Conservation (phyloP, 2,113 vertebrate species). For the Ploceus nigricollis region DNA sequence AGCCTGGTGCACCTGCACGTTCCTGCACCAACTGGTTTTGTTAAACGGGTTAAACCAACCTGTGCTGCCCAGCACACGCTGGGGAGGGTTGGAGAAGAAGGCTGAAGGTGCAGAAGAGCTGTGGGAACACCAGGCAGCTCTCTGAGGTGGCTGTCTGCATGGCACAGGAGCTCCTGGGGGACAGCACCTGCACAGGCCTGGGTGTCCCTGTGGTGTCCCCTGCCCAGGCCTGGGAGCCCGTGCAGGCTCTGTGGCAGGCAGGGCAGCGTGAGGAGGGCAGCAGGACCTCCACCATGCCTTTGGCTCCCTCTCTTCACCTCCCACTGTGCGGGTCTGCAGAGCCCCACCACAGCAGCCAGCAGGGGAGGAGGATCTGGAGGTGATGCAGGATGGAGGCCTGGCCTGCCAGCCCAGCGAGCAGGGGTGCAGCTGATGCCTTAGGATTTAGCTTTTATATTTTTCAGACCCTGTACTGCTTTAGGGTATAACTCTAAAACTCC, state of each 20-base stretch:
- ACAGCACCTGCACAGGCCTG: background rate
- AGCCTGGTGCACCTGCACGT: background rate
- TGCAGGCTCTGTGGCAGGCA: background rate
- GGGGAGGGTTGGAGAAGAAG: background rate
- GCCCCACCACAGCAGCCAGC: background rate
- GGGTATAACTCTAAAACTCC: background rate
- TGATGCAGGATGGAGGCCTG: background rate
- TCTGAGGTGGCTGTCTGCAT: background rate
- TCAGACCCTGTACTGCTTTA: background rate
- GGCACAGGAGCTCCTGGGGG: background rate
- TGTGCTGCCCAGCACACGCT: background rate
- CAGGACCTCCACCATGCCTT: background rate
- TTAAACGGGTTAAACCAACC: background rate
- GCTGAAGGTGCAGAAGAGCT: background rate
- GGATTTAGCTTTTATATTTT: background rate
- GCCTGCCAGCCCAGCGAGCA: background rate
- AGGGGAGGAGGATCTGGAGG: background rate
- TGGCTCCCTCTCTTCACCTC: background rate
- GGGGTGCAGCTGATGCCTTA: background rate
- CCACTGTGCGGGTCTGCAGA: background rate
- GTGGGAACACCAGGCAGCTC: background rate
- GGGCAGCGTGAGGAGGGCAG: background rate
- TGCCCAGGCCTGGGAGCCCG: background rate
- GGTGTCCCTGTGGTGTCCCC: too few relatives aligned
- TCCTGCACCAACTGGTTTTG: background rate